These are phyloP conservation scores for Amphipyra berbera DNA, from an alignment of 2,888 invertebrate genomes.

Conservation along the genomic window DNA sequence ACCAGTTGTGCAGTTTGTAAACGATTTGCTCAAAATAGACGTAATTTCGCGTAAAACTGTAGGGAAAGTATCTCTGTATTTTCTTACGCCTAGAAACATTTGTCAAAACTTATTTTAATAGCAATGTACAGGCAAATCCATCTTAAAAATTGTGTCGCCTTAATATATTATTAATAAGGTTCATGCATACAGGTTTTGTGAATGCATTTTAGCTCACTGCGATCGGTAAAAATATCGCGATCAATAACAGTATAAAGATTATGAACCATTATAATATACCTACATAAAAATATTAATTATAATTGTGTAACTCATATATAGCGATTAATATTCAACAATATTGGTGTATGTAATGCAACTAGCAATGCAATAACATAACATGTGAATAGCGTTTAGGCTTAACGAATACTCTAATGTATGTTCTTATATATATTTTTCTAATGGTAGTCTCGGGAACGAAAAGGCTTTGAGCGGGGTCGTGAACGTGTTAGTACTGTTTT, in stretches of 20 bases:
- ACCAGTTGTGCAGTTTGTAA: conserved; percentile 43
- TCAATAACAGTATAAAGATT: neutral
- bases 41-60: conserved; percentile 32
- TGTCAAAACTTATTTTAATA: conserved; percentile 7
- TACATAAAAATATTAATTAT: too few species aligned
- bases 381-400: conserved; percentile 47
- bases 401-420: conserved; percentile 56
- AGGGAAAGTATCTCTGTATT: conserved; percentile 6
- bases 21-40: conserved; percentile 49
- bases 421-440: conserved; percentile 55
- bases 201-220: conserved; percentile 1
- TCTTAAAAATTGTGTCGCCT: conserved; percentile 41
- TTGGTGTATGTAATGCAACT: conserved; percentile 66
- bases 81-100: conserved; percentile 14
- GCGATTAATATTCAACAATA: conserved; percentile 37
- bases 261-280: neutral
- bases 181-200: conserved; percentile 15
- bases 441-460: conserved; percentile 45
- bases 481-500: conserved; percentile 31
- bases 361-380: conserved; percentile 68
- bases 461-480: conserved; percentile 54
- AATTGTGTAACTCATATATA: neutral
- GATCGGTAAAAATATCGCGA: neutral
- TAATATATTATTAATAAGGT: conserved; percentile 29
- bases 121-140: conserved; percentile 36